Percentiles rank a stretch among this genome's conserved stretches.
Conservation (phyloP, 1,140 invertebrate species). For the Hesperophylax magnus region DNA sequence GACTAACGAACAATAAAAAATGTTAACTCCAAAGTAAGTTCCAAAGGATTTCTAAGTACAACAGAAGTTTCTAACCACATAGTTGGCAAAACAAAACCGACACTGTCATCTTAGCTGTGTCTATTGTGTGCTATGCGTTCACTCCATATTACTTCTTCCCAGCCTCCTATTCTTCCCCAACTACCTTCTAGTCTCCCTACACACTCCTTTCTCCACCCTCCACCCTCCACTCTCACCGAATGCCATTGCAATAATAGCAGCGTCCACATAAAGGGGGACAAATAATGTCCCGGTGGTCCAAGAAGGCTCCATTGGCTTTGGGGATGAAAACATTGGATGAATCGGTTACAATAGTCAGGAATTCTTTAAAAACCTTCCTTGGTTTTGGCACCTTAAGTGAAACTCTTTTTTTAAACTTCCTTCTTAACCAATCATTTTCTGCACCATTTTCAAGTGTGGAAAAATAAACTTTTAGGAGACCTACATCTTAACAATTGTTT, state of each 20-base stretch:
- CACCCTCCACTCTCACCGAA: neutral
- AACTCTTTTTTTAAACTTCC: neutral
- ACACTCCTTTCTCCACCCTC: neutral
- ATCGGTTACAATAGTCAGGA: neutral
- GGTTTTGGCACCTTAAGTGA: neutral
- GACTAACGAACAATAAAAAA: too few species aligned
- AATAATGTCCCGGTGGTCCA: neutral
- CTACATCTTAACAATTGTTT: too few species aligned
- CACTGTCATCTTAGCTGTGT: slow-evolving; percentile 8
- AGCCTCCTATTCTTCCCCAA: neutral
- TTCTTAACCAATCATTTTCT: neutral
- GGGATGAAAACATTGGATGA: slow-evolving; percentile 9
- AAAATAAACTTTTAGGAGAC: too few species aligned
- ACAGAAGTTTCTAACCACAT: neutral
- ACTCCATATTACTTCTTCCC: neutral
- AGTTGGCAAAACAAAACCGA: slow-evolving; percentile 17
- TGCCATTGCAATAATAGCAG: slow-evolving; percentile 26
- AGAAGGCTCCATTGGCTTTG: neutral
- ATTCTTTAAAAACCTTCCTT: neutral
- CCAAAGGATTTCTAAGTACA: too few species aligned
- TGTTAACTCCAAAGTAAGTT: too few species aligned
- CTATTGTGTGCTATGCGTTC: neutral
- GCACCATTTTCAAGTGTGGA: too few species aligned
- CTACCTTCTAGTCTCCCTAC: neutral
- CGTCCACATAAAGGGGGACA: slow-evolving; percentile 4